Evolutionary conservation across 2,113 vertebrate species (phyloP).

Genomic region (Eptatretus burgeri): DNA sequence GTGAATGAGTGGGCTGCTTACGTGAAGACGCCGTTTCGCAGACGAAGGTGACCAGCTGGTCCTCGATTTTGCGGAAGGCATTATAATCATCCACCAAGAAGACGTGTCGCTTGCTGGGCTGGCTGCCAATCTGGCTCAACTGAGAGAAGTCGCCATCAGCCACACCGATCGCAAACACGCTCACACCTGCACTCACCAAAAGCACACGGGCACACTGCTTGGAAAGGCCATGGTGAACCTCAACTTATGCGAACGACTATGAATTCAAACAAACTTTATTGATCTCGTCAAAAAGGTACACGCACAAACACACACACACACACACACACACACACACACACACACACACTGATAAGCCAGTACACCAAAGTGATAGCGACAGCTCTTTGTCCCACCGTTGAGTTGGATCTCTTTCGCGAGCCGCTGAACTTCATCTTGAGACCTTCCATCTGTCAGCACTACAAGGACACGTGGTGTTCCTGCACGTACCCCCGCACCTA

Average conservation of each 20-base stretch:
- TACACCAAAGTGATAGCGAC: too few species aligned
- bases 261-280: not conserved
- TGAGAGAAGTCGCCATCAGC: constrained; percentile 81
- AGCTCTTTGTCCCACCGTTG: constrained; percentile 25
- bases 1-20: constrained; percentile 18
- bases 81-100: constrained; percentile 96
- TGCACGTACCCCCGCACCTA: constrained; percentile 33
- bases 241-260: not conserved
- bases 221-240: not conserved
- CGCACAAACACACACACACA: not conserved
- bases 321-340: not conserved
- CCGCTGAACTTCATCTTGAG: constrained; percentile 76
- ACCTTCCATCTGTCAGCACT: constrained; percentile 78
- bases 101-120: constrained; percentile 64
- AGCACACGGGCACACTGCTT: not conserved
- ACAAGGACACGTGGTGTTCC: constrained; percentile 67
- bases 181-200: constrained; percentile 31
- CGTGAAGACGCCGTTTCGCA: constrained; percentile 92
- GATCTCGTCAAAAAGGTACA: not conserved
- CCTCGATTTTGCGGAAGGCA: constrained; percentile 83
- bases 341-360: too few species aligned
- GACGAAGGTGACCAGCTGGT: constrained; percentile 84
- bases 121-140: constrained; percentile 70
- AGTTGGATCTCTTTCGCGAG: constrained; percentile 66
- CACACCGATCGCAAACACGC: constrained; percentile 76